Base-by-base conservation (phyloP, 1,140 invertebrate genomes). In the Drosophila neocordata region DNA sequence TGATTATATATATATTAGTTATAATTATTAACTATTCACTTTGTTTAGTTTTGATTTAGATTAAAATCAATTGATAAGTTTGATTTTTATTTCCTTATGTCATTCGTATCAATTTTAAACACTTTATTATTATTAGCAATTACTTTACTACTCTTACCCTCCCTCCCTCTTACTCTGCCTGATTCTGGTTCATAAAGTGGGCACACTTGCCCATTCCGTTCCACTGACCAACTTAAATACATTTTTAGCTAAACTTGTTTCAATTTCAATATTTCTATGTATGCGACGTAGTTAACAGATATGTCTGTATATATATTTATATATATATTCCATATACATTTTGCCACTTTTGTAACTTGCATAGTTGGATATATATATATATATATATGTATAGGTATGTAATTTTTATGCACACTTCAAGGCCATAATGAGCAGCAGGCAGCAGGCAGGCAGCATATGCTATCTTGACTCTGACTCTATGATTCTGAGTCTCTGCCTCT, bases 381-480 rank as follows among this genome's bases (percentile, higher is more conserved):
- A 44, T 41, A 18, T 44, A 3, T 44, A 9, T 18, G 1, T 48
- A 20, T 31, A 31, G 27, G 27, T 31, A 31, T 5, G 27, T 31
- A 31, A 53, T 73, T 59, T 62, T 52, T 65, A 65, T 74, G 60
- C 66, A 67, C 72, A 79, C 67, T 82, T 82, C 83, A 87, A 87
- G 82, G 82, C 85, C 85, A 79, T 64, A 78, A 78, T 88, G 83
- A 85, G 80, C 76, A 76, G 78, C 73, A 31, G 27, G 27, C 27
- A 24, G 22, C 27, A 31, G 27, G 20, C 56, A 58, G 35, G 27
- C 55, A 59, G 63, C 69, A 73, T 77, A 81, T 80, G 81, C 82
- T 87, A 31, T 31, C 63, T 22, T 52, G 65, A 66, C 63, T 61
- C 61, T 24, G 63, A 20, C 41, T 48, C 68, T 69, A 34, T 44